These are phyloP conservation scores for Nemoura dubitans DNA, from an alignment of 2,888 invertebrate species.

Conservation along the genomic window DNA sequence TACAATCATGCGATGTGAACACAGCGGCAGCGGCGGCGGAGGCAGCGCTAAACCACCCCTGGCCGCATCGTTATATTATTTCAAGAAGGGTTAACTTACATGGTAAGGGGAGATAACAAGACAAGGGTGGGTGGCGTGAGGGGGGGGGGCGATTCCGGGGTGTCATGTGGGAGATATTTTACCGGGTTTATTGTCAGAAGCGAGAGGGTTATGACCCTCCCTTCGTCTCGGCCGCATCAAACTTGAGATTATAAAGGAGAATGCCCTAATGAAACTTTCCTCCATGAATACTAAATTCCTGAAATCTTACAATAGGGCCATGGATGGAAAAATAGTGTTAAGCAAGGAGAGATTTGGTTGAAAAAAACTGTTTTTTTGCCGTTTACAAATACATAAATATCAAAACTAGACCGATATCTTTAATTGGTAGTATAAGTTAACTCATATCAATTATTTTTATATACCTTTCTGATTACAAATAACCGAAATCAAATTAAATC, in stretches of 20 bases:
- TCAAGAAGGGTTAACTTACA: slow-evolving; percentile 12
- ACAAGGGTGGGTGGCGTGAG: background rate
- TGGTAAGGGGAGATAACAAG: slow-evolving; percentile 7
- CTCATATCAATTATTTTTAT: too few relatives aligned
- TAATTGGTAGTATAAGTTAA: too few relatives aligned
- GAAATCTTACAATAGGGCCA: background rate
- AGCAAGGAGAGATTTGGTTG: background rate
- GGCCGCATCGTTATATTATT: slow-evolving; percentile 7
- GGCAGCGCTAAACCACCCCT: background rate
- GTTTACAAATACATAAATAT: too few relatives aligned
- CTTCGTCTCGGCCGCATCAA: background rate
- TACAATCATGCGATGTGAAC: background rate
- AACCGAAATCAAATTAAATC: too few relatives aligned
- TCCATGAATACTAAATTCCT: background rate
- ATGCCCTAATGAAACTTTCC: background rate
- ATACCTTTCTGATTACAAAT: too few relatives aligned
- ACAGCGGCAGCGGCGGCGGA: background rate
- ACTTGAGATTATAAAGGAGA: background rate
- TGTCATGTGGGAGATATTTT: slow-evolving; percentile 12
- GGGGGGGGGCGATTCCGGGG: background rate
- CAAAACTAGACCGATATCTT: too few relatives aligned
- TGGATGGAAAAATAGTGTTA: background rate
- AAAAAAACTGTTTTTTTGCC: too few relatives aligned
- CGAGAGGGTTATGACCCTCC: slow-evolving; percentile 7
- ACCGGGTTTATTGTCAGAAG: slow-evolving; percentile 12